A percentile compares a stretch with the other conserved stretches of the same genome.
These are phyloP conservation scores for Zaprionus gabonicus DNA, from an alignment of 1,140 invertebrate genomes.

Conservation along the genomic window DNA sequence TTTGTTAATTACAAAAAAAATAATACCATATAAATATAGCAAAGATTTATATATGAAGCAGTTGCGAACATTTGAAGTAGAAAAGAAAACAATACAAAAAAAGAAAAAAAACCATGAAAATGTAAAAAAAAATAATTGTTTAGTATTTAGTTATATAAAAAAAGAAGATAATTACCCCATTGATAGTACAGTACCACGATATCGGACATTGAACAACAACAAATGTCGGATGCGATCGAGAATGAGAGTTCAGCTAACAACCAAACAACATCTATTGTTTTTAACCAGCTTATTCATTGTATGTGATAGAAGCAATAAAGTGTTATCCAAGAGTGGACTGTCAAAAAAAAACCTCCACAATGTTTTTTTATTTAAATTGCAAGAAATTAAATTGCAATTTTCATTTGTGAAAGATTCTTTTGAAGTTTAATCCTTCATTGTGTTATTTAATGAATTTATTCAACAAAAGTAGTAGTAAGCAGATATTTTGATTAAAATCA, in stretches of 20 bases:
- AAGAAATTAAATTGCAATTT: not conserved
- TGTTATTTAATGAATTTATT: no score
- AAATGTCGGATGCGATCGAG: constrained; percentile 58
- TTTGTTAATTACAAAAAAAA: constrained; percentile 41
- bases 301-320: constrained; percentile 79
- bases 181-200: constrained; percentile 72
- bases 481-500: not conserved
- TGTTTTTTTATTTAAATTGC: not conserved
- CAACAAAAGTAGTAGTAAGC: no score
- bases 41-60: constrained; percentile 30
- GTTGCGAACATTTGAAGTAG: constrained; percentile 66
- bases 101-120: constrained; percentile 37
- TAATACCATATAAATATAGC: constrained; percentile 23
- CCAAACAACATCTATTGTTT: constrained; percentile 75
- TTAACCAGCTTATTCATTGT: constrained; percentile 48
- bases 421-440: no score
- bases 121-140: constrained; percentile 23
- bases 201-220: constrained; percentile 64
- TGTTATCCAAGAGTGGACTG: constrained; percentile 80
- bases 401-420: no score
- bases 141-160: constrained; percentile 11
- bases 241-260: constrained; percentile 73
- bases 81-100: constrained; percentile 46
- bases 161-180: constrained; percentile 47
- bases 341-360: constrained; percentile 56